Conservation (phyloP, 2,113 vertebrate genomes). For the Megaleporinus macrocephalus region DNA sequence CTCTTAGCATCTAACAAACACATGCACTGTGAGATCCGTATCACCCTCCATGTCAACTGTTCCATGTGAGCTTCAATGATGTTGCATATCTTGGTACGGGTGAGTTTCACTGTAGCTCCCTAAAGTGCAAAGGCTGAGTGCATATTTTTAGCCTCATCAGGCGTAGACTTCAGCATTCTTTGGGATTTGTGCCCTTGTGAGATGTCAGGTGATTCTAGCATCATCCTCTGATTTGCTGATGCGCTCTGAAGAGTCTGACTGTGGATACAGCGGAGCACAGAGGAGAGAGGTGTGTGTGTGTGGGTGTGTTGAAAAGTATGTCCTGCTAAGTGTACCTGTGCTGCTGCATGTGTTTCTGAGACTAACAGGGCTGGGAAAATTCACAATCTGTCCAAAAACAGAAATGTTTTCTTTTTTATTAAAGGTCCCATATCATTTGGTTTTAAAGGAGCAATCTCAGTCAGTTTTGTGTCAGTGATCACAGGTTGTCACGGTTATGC, state of each 20-base stretch:
- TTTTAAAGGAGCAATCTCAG: no score
- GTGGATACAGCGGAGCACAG: neutral
- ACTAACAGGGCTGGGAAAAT: no score
- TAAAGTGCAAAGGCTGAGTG: neutral
- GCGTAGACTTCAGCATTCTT: neutral
- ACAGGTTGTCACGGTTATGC: no score
- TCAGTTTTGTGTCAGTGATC: no score
- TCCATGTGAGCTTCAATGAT: neutral
- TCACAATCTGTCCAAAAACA: no score
- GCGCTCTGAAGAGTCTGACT: slow-evolving; percentile 5
- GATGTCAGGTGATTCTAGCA: slow-evolving; percentile 17
- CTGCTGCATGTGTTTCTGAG: no score
- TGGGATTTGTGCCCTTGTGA: slow-evolving; percentile 26
- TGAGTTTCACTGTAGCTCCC: neutral
- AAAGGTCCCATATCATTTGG: no score
- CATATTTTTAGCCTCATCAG: slow-evolving; percentile 27
- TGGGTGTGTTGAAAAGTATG: neutral
- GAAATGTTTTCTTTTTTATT: no score
- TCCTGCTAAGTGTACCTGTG: neutral
- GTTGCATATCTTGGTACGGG: no score
- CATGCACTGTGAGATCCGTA: neutral
- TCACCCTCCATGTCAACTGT: neutral
- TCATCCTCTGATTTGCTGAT: slow-evolving; percentile 13
- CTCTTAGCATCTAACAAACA: no score
- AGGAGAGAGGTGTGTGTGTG: neutral